Evolutionary conservation across 2,888 invertebrate genomes (phyloP).

Genomic region (Hypselothyrea guttata): DNA sequence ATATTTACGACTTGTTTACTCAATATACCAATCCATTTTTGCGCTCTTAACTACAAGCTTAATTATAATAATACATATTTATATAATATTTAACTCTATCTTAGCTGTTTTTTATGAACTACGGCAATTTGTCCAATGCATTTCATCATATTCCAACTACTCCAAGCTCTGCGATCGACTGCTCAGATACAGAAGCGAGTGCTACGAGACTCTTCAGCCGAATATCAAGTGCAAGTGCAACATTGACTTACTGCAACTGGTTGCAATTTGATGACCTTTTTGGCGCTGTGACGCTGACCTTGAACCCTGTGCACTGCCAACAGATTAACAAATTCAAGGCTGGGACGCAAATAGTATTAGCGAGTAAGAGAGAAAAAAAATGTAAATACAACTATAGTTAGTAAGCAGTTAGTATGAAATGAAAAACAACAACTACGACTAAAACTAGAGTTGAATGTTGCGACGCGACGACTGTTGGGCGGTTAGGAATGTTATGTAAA

Average conservation of each 20-base stretch:
- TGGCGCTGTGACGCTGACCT: conserved; percentile 42
- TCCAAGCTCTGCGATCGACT: no score
- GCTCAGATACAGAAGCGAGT: no score
- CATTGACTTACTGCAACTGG: conserved; percentile 10
- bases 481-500: conserved; percentile 75
- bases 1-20: no score
- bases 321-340: conserved; percentile 53
- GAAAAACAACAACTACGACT: conserved; percentile 14
- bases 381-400: conserved; percentile 5
- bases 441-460: conserved; percentile 18
- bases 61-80: no score
- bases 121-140: no score
- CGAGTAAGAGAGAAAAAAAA: neutral
- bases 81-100: no score
- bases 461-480: conserved; percentile 33
- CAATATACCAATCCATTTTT: no score
- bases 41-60: no score
- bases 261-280: conserved; percentile 47
- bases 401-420: conserved; percentile 14
- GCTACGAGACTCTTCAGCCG: neutral
- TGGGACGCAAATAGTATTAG: conserved; percentile 39
- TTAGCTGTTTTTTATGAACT: no score
- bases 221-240: neutral
- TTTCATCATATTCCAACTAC: no score
- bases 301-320: conserved; percentile 54